Base-by-base conservation (phyloP, 2,113 vertebrate species). In the Amphiprion percula region DNA sequence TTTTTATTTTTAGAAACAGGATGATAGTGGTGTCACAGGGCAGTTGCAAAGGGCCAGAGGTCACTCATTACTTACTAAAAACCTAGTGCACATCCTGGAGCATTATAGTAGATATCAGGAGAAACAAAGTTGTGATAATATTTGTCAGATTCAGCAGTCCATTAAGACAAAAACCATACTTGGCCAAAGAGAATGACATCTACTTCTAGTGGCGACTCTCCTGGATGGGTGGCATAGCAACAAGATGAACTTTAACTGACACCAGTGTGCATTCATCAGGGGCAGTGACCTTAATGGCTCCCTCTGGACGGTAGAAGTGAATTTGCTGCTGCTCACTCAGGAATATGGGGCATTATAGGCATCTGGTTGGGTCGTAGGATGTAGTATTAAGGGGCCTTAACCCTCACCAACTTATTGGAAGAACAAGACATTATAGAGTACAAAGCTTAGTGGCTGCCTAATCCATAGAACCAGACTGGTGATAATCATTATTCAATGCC, bases 161-260 rank as follows among this genome's bases (percentile, higher is more conserved):
- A 62, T 62, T 26, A 76, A 82, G 19, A 58, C 54, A 68, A 89
- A 21, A 84, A 87, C 88, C 85, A 77, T 81, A 68, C 49, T 24
- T 23, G 76, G 65, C 33, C 67, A 37, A 54, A 70, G 69, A 58
- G 79, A 82, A 82, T 77, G 9, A 81, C 77, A 77, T 65, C 58
- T 84, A 39, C 73, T 76, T 46, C 28, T 74, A 24, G 61, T 71
- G 80, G 78, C 60, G 73, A 78, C 72, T 44, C 72, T 82, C 62
- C 62, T 30, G 68, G 52, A 69, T 67, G 71, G 77, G 81, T 74
- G 54, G 58, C 80, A 84, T 68, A 47, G 67, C 55, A 71, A 60
- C 17, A 21, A 68, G 83, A 80, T 87, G 68, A 82, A 89, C 86
- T 80, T 87, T 73, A 83, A 77, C 77, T 53, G 64, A 78, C 33